phyloP scores from a whole-genome alignment of 2,113 vertebrate genomes.

The Morone saxatilis region DNA sequence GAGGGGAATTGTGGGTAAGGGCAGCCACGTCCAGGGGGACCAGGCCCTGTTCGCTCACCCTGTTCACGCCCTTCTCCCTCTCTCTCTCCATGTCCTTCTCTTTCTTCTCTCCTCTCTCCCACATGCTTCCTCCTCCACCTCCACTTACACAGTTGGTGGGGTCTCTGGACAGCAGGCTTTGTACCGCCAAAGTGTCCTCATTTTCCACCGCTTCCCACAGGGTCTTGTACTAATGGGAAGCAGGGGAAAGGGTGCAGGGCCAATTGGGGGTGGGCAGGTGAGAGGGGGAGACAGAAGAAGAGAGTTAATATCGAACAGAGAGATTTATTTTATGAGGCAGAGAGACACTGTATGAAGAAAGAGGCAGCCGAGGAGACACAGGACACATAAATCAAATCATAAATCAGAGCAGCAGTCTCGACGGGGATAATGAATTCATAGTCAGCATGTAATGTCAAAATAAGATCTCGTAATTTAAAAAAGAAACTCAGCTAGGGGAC shows the following conservation, averaged over 20 bases:
- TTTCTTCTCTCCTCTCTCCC: slow-evolving; percentile 75
- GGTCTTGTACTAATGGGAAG: slow-evolving; percentile 77
- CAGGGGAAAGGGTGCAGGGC: slow-evolving; percentile 16
- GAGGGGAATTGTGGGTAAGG: slow-evolving; percentile 83
- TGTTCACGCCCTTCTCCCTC: slow-evolving; percentile 79
- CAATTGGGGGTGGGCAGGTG: not conserved
- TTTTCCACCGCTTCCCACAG: slow-evolving; percentile 86
- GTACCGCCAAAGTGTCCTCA: slow-evolving; percentile 83
- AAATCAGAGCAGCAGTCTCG: slow-evolving; percentile 42
- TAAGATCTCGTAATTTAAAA: slow-evolving; percentile 10
- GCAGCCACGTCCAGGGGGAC: slow-evolving; percentile 84
- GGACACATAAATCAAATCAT: slow-evolving; percentile 42
- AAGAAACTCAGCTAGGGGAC: not conserved
- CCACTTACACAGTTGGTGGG: slow-evolving; percentile 48
- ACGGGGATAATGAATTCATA: slow-evolving; percentile 26
- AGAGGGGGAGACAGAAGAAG: not conserved
- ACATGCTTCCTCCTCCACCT: slow-evolving; percentile 57
- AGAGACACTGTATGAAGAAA: not conserved
- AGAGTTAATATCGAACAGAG: not conserved
- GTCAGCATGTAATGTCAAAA: slow-evolving; percentile 25
- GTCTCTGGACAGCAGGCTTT: slow-evolving; percentile 79
- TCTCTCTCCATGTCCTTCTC: slow-evolving; percentile 72
- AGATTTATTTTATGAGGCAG: slow-evolving; percentile 39
- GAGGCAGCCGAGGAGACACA: not conserved
- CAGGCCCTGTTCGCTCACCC: slow-evolving; percentile 81